Evolutionary conservation across 2,888 invertebrate species (phyloP).

Genomic region (Limnephilus marmoratus): DNA sequence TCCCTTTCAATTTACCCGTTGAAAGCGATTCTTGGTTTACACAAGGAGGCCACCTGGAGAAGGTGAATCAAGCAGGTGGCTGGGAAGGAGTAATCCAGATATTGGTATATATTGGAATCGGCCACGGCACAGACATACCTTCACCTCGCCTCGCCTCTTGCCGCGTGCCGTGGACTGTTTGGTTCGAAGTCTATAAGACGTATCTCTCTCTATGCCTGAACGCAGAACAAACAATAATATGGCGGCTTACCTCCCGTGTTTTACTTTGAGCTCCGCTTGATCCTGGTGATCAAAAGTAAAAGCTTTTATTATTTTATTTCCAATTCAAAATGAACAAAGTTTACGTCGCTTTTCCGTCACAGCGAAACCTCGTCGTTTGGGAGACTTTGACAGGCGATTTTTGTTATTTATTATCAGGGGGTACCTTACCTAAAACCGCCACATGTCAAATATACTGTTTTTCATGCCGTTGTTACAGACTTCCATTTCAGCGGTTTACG

Average conservation of each 20-base stretch:
- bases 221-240: conserved; percentile 64
- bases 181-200: conserved; percentile 32
- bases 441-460: conserved; percentile 58
- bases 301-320: conserved; percentile 55
- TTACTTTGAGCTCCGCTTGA: conserved; percentile 61
- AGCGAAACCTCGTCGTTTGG: conserved; percentile 29
- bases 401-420: conserved; percentile 62
- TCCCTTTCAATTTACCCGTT: conserved; percentile 52
- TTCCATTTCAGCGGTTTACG: conserved; percentile 60
- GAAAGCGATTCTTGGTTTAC: conserved; percentile 54
- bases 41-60: conserved; percentile 48
- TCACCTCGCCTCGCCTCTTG: not conserved
- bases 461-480: conserved; percentile 44
- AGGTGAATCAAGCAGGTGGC: conserved; percentile 49
- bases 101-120: conserved; percentile 65
- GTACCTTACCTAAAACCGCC: conserved; percentile 26
- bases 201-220: conserved; percentile 33
- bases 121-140: conserved; percentile 41
- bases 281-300: conserved; percentile 59
- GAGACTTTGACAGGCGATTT: conserved; percentile 52
- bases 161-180: not conserved
- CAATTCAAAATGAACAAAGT: conserved; percentile 30
- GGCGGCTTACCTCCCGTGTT: conserved; percentile 59
- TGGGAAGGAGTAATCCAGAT: conserved; percentile 51
- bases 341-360: conserved; percentile 31